Percentiles rank a stretch among this genome's conserved stretches.
Evolutionary conservation across 2,888 invertebrate genomes (phyloP).

Genomic region (Philaethria dido): DNA sequence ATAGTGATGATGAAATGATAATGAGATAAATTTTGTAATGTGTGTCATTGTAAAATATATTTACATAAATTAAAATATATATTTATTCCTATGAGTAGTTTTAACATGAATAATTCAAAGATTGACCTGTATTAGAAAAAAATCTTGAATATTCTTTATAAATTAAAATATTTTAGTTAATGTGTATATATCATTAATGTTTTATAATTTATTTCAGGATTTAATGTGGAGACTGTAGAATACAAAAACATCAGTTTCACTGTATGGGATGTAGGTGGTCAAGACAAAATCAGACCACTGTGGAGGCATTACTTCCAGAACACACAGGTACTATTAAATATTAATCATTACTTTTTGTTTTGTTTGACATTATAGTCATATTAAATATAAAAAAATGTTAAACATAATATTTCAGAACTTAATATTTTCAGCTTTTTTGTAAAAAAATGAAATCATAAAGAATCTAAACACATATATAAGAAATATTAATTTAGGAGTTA

Average conservation of each 20-base stretch:
- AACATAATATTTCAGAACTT: no score
- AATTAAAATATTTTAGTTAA: not conserved
- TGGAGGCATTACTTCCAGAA: constrained; percentile 99
- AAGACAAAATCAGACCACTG: constrained; percentile 98
- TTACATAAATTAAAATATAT: constrained; percentile 11
- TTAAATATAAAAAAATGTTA: no score
- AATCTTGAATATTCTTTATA: not conserved
- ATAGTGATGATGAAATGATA: constrained; percentile 11
- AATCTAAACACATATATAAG: no score
- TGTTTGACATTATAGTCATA: no score
- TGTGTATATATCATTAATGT: not conserved
- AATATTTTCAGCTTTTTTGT: no score
- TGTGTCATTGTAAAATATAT: constrained; percentile 13
- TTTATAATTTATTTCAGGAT: constrained; percentile 85
- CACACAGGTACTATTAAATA: constrained; percentile 97
- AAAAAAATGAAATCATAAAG: no score
- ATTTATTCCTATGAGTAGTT: not conserved
- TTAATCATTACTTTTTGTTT: no score
- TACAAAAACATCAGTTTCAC: constrained; percentile 99
- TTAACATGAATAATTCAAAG: constrained; percentile 1
- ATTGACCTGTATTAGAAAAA: not conserved
- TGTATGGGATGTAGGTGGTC: constrained; percentile 99
- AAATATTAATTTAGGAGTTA: no score
- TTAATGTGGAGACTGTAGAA: constrained; percentile 99
- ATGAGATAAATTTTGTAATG: constrained; percentile 15